A percentile compares a stretch with the other conserved stretches of the same genome.
These are phyloP conservation scores for Coelinius sp. DNA, from an alignment of 2,888 invertebrate genomes.

Conservation along the genomic window DNA sequence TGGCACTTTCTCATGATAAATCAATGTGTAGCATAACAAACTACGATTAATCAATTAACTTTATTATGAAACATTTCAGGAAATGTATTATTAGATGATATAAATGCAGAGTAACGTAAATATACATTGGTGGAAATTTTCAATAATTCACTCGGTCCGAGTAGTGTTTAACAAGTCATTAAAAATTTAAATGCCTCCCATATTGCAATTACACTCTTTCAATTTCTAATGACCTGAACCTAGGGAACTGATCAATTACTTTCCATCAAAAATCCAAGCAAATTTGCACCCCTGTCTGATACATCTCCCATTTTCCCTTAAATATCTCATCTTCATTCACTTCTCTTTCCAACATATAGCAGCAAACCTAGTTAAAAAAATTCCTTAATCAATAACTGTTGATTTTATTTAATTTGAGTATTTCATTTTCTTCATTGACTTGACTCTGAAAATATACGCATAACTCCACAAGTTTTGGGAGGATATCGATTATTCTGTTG, in stretches of 20 bases:
- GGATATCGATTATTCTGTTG: not conserved
- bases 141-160: not conserved
- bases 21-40: not conserved
- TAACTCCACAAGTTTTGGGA: not conserved
- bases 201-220: not conserved
- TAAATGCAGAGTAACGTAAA: constrained; percentile 4
- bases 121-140: not conserved
- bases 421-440: not conserved
- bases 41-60: not conserved
- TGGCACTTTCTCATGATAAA: not conserved
- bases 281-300: not conserved
- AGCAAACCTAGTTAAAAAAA: not conserved
- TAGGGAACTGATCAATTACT: not conserved
- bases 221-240: not conserved
- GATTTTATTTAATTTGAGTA: not conserved
- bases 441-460: not conserved
- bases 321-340: not conserved
- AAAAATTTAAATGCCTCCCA: not conserved
- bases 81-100: constrained; percentile 18
- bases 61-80: not conserved
- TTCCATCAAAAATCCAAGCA: not conserved
- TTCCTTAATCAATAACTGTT: not conserved
- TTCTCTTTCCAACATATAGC: not conserved
- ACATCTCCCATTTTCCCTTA: not conserved
- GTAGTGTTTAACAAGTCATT: not conserved